phyloP scores from a whole-genome alignment of 2,888 invertebrate species.

The Brachylomia viminalis region DNA sequence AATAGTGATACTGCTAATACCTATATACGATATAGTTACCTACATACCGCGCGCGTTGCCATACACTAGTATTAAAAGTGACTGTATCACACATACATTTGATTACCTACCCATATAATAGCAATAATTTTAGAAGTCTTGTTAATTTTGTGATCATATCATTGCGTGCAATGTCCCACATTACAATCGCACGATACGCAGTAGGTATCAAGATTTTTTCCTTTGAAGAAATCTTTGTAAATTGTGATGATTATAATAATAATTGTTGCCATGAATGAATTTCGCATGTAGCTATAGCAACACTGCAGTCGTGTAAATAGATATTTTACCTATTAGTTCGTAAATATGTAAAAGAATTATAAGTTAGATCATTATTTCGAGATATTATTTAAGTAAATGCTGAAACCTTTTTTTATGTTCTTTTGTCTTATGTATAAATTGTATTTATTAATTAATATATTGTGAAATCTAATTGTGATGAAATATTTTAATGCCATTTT shows the following conservation, averaged over 20 bases:
- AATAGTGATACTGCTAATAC: conserved; percentile 69
- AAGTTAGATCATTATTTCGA: conserved; percentile 72
- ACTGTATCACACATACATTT: conserved; percentile 54
- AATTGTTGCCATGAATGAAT: conserved; percentile 74
- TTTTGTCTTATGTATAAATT: conserved; percentile 63
- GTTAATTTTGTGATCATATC: conserved; percentile 51
- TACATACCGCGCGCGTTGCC: conserved; percentile 86
- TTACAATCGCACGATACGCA: conserved; percentile 45
- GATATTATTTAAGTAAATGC: conserved; percentile 66
- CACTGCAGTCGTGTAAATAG: conserved; percentile 77
- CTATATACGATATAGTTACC: conserved; percentile 85
- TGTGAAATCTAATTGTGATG: conserved; percentile 85
- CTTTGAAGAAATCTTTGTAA: conserved; percentile 51
- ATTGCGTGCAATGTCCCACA: conserved; percentile 47
- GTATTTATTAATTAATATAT: conserved; percentile 83
- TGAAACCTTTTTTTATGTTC: conserved; percentile 58
- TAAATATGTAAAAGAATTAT: conserved; percentile 68
- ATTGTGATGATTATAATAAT: conserved; percentile 70
- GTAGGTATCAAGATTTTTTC: conserved; percentile 50
- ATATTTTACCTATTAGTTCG: conserved; percentile 72
- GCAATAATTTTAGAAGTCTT: conserved; percentile 47
- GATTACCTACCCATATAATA: conserved; percentile 54
- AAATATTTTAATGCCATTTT: conserved; percentile 89
- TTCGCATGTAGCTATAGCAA: conserved; percentile 67
- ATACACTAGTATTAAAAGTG: conserved; percentile 77